Conservation (phyloP, 2,113 vertebrate genomes). For the Osmerus mordax region DNA sequence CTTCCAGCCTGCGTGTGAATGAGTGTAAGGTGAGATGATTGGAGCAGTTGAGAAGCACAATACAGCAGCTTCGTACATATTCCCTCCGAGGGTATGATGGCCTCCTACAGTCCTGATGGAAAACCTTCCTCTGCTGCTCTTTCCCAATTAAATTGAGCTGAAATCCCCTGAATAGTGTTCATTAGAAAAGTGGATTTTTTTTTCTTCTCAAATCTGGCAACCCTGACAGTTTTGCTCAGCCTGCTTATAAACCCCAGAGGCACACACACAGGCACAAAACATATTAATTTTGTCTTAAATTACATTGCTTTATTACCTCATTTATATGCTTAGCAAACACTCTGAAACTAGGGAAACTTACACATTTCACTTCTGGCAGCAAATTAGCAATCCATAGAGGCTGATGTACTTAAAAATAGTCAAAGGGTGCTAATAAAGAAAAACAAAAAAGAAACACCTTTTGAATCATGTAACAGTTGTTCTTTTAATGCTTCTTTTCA, state of each 20-base stretch:
- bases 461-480: no score
- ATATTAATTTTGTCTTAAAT: constrained; percentile 53
- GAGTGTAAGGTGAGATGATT: constrained; percentile 52
- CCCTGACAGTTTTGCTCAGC: constrained; percentile 28
- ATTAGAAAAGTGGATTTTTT: constrained; percentile 13
- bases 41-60: constrained; percentile 21
- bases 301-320: constrained; percentile 55
- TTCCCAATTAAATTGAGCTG: constrained; percentile 44
- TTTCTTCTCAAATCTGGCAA: constrained; percentile 45
- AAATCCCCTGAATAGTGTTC: constrained; percentile 49
- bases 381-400: constrained; percentile 23
- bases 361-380: constrained; percentile 7
- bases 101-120: constrained; percentile 33
- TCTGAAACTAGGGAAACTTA: constrained; percentile 25
- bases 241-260: constrained; percentile 46
- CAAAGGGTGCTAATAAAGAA: not conserved
- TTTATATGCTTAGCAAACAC: constrained; percentile 48
- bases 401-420: not conserved
- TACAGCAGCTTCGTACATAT: constrained; percentile 34
- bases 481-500: no score
- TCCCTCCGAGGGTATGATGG: constrained; percentile 43
- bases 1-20: constrained; percentile 35
- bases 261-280: constrained; percentile 41
- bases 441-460: not conserved
- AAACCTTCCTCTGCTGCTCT: constrained; percentile 41